A percentile compares a stretch with the other conserved stretches of the same genome.
Evolutionary conservation across 2,888 invertebrate genomes (phyloP).

Genomic region (Mythimna vitellina): DNA sequence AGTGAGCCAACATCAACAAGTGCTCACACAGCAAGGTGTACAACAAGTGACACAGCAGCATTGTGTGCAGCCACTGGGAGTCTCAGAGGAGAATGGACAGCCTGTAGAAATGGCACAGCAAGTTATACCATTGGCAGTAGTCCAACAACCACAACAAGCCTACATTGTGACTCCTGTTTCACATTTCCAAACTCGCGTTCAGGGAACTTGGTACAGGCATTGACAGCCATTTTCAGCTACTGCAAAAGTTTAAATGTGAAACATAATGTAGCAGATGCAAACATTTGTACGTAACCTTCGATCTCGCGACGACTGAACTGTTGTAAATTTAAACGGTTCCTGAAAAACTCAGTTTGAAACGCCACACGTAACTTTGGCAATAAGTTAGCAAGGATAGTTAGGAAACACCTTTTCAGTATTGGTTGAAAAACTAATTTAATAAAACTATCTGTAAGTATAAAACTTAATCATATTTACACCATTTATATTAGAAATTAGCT

Average conservation of each 20-base stretch:
- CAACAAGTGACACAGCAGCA: slow-evolving; percentile 88
- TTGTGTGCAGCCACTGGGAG: slow-evolving; percentile 87
- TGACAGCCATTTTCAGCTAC: slow-evolving; percentile 73
- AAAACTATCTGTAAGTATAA: slow-evolving; percentile 82
- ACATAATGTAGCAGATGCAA: slow-evolving; percentile 60
- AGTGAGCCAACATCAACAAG: slow-evolving; percentile 89
- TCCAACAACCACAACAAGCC: slow-evolving; percentile 92
- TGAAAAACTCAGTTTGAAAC: slow-evolving; percentile 65
- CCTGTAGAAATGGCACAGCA: slow-evolving; percentile 92
- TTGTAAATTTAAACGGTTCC: slow-evolving; percentile 68
- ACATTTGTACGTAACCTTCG: slow-evolving; percentile 72
- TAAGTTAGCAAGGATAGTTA: slow-evolving; percentile 84
- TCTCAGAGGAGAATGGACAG: slow-evolving; percentile 87
- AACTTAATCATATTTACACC: slow-evolving; percentile 86
- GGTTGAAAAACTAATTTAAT: slow-evolving; percentile 84
- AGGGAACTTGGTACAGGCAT: slow-evolving; percentile 91
- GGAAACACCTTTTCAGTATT: slow-evolving; percentile 88
- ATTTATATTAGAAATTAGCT: slow-evolving; percentile 84
- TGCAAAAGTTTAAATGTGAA: slow-evolving; percentile 59
- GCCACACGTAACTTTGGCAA: slow-evolving; percentile 85
- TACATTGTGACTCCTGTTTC: slow-evolving; percentile 92
- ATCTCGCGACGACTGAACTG: slow-evolving; percentile 75
- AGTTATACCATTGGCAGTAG: slow-evolving; percentile 92
- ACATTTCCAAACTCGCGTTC: slow-evolving; percentile 92
- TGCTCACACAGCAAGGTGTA: slow-evolving; percentile 84